Evolutionary conservation across 2,888 invertebrate species (phyloP).

Genomic region (Ditula angustiorana): DNA sequence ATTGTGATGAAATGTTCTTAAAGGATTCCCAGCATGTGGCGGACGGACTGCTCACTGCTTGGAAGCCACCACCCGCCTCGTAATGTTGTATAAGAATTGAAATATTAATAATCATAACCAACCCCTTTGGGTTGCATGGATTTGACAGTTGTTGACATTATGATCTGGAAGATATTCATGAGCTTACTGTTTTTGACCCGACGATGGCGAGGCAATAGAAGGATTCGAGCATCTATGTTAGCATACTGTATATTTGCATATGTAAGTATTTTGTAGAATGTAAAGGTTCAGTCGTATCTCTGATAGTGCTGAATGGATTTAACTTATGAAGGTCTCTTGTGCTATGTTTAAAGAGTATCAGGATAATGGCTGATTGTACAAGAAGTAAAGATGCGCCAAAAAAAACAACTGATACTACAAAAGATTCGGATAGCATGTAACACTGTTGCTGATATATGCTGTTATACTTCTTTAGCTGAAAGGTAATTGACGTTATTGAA

Average conservation of each 20-base stretch:
- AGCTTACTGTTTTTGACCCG: constrained; percentile 8
- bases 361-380: no score
- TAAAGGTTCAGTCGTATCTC: no score
- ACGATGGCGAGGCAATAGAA: no score
- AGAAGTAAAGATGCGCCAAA: no score
- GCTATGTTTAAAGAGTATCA: no score
- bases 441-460: background rate
- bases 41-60: constrained; percentile 69
- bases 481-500: background rate
- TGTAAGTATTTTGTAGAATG: no score
- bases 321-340: no score
- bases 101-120: constrained; percentile 74
- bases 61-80: constrained; percentile 72
- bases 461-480: background rate
- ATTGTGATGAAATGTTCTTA: constrained; percentile 76
- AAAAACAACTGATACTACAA: no score
- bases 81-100: constrained; percentile 63
- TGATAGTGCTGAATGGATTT: no score
- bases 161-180: constrained; percentile 24
- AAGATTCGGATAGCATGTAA: background rate
- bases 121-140: constrained; percentile 64
- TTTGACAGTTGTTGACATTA: constrained; percentile 39
- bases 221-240: no score
- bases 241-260: no score
- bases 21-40: constrained; percentile 74